These are phyloP conservation scores for Formica selysi DNA, from an alignment of 1,140 invertebrate genomes.

Conservation along the genomic window DNA sequence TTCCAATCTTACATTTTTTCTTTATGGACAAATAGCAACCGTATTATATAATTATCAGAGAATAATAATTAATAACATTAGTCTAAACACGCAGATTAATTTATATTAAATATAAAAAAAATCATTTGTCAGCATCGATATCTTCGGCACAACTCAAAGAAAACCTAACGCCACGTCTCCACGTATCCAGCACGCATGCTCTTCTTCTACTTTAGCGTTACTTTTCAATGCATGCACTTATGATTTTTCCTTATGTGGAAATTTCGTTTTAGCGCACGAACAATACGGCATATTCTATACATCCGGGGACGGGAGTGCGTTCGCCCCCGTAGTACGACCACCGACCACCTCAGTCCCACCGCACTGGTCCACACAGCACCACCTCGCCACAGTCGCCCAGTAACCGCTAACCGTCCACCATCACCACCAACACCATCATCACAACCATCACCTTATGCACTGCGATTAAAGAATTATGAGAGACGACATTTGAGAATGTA, in stretches of 20 bases:
- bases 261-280: slow-evolving; percentile 89
- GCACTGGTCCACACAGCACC: slow-evolving; percentile 87
- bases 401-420: slow-evolving; percentile 87
- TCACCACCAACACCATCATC: slow-evolving; percentile 78
- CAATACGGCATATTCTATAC: slow-evolving; percentile 86
- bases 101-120: not conserved
- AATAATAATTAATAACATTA: not conserved
- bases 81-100: no score
- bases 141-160: slow-evolving; percentile 5
- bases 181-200: slow-evolving; percentile 53
- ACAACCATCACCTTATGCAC: slow-evolving; percentile 79
- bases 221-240: slow-evolving; percentile 75
- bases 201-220: slow-evolving; percentile 39
- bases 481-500: slow-evolving; percentile 77
- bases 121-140: not conserved
- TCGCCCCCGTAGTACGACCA: slow-evolving; percentile 88
- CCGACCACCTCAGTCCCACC: slow-evolving; percentile 87
- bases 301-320: slow-evolving; percentile 87
- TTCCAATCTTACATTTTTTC: not conserved
- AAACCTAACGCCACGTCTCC: slow-evolving; percentile 1
- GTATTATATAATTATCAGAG: not conserved
- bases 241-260: slow-evolving; percentile 82
- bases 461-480: slow-evolving; percentile 82
- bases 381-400: slow-evolving; percentile 87
- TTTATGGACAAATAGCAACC: not conserved